Evolutionary conservation across 2,888 invertebrate genomes (phyloP).

Genomic region (Plemyria rubiginata): DNA sequence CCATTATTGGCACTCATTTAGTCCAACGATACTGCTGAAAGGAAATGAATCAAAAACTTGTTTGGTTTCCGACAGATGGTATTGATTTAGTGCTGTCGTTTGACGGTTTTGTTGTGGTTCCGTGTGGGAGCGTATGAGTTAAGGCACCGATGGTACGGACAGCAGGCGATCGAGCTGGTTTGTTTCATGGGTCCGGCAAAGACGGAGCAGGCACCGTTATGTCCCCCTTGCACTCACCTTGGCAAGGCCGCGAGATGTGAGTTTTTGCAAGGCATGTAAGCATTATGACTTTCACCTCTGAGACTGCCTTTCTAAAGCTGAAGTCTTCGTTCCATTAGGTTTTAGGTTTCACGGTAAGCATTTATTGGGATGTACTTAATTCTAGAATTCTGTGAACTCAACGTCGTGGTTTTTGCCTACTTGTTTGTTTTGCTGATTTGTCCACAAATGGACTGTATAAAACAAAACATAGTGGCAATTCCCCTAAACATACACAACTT

Average conservation of each 20-base stretch:
- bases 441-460: not conserved
- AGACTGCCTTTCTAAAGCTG: constrained; percentile 79
- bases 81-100: constrained; percentile 46
- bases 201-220: constrained; percentile 75
- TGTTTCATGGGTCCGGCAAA: constrained; percentile 47
- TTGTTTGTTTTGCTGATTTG: constrained; percentile 2
- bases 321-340: constrained; percentile 53
- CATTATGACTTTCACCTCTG: constrained; percentile 82
- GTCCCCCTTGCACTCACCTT: constrained; percentile 83
- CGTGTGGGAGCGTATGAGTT: constrained; percentile 25
- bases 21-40: constrained; percentile 63
- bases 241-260: constrained; percentile 83
- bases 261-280: constrained; percentile 81
- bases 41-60: constrained; percentile 74
- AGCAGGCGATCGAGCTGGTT: constrained; percentile 49
- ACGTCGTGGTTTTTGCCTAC: constrained; percentile 5
- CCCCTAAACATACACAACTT: not conserved
- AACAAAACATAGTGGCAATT: not conserved
- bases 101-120: constrained; percentile 48
- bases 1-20: constrained; percentile 68
- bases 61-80: constrained; percentile 54
- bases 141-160: constrained; percentile 53
- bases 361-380: constrained; percentile 33
- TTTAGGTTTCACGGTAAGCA: constrained; percentile 39
- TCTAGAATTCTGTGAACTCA: constrained; percentile 31